Conservation (phyloP, 2,888 invertebrate species). For the Venustoraphidia nigricollis region DNA sequence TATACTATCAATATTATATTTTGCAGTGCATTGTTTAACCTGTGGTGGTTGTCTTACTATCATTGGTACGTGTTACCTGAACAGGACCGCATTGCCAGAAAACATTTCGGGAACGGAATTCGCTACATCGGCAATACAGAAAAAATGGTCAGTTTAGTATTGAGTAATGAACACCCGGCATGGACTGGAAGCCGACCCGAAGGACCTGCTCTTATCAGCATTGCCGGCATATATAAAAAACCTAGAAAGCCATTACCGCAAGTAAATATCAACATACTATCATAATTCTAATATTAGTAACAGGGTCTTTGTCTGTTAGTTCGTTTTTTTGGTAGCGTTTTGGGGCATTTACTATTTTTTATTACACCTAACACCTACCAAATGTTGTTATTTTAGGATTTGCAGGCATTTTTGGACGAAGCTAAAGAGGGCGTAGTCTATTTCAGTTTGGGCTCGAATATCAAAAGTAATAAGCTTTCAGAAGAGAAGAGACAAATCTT, state of each 20-base stretch:
- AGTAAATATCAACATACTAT: neutral
- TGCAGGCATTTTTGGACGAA: constrained; percentile 15
- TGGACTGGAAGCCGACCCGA: constrained; percentile 5
- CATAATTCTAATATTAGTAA: too few relatives aligned
- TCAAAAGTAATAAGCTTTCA: constrained; percentile 13
- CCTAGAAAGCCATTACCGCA: neutral
- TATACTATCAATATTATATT: too few relatives aligned
- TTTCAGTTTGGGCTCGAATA: constrained; percentile 18
- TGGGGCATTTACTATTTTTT: too few relatives aligned
- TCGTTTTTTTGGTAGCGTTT: too few relatives aligned
- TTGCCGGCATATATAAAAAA: constrained; percentile 10
- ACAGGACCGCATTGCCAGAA: constrained; percentile 4
- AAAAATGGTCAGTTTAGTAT: constrained; percentile 8
- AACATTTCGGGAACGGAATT: constrained; percentile 7
- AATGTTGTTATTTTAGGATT: constrained; percentile 8
- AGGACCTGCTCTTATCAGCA: constrained; percentile 8
- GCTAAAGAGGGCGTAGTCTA: constrained; percentile 15
- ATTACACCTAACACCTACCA: too few relatives aligned
- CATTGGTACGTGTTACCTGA: neutral
- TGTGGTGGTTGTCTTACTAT: neutral
- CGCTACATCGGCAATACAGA: constrained; percentile 6
- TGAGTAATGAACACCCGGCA: constrained; percentile 10
- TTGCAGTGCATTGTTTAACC: neutral
- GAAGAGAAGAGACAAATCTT: constrained; percentile 6
- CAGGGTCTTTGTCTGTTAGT: too few relatives aligned